Base-by-base conservation (phyloP, 2,113 vertebrate genomes). In the Ophthalmolycus amberensis region DNA sequence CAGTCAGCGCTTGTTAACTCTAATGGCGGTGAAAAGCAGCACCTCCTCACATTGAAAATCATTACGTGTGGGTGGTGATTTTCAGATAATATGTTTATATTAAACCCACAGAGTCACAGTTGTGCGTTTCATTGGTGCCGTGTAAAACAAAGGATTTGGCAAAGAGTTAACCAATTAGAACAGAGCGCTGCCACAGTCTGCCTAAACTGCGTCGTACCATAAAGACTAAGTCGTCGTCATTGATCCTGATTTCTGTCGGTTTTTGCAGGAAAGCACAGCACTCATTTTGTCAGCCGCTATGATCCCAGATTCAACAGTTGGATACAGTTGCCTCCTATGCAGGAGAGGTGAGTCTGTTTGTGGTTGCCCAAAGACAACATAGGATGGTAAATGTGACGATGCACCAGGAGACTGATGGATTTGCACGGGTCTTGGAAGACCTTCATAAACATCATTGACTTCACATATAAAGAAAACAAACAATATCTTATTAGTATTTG, bases 271-370 rank as follows among this genome's bases (percentile, higher is more conserved):
- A 99, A 99, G 89, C 98, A 99, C 94, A 99, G 98, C 93, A 99
- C 98, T 87, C 98, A 99, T 91, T 99, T 99, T 95, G 98, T 99
- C 88, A 99, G 98, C 90, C 97, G 98, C 82, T 99, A 99, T 65
- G 98, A 99, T 93, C 98, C 98, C 71, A 96, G 98, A 89, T 99
- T 99, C 96, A 99, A 99, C 94, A 99, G 98, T 88, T 99, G 98
- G 98, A 99, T 99, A 91, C 98, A 99, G 93, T 94, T 99, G 89
- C 98, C 98, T 52, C 98, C 98, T 42, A 99, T 99, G 98, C 98
- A 99, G 94, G 98, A 99, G 95, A 97, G 98, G 98, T 99, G 56
- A 96, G 84, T 56, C 9, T 27, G 3, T 29, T 71, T 60, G 16
- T 18, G 46, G 82, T 34, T 56, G 5, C 14, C 16, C 38, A 22